phyloP scores from a whole-genome alignment of 2,888 invertebrate genomes.

The Calephelis perditalis region DNA sequence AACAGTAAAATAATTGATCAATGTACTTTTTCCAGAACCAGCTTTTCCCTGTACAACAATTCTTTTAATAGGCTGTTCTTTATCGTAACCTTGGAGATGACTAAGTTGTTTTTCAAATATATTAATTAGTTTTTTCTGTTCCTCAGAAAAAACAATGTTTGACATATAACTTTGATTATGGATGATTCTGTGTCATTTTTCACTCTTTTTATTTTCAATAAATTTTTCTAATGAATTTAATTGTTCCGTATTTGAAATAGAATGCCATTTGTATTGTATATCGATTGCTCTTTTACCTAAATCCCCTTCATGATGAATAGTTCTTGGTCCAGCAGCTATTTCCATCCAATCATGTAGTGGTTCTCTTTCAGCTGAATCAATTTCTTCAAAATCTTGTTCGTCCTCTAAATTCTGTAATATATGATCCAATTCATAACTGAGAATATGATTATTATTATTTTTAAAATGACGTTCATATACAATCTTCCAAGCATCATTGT shows the following conservation, averaged over 20 bases:
- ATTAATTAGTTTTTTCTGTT: no score
- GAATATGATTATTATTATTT: not conserved
- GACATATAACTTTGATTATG: no score
- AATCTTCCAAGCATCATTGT: conserved; percentile 1
- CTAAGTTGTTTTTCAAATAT: no score
- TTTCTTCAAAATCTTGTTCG: not conserved
- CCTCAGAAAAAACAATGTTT: no score
- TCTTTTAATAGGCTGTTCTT: conserved; percentile 12
- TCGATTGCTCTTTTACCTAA: not conserved
- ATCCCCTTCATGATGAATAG: not conserved
- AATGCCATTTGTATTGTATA: not conserved
- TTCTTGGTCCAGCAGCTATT: conserved; percentile 3
- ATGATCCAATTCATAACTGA: not conserved
- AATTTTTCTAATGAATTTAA: not conserved
- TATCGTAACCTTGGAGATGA: no score
- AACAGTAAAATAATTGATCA: conserved; percentile 11
- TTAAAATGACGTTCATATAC: conserved; percentile 12
- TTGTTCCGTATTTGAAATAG: not conserved
- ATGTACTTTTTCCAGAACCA: conserved; percentile 9
- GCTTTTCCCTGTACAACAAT: conserved; percentile 16
- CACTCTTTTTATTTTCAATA: no score
- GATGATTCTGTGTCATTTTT: no score
- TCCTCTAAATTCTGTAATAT: not conserved
- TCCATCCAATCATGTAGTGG: conserved; percentile 6
- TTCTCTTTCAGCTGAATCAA: not conserved